Conservation (phyloP, 2,888 invertebrate genomes). For the Coecobrya sp. region DNA sequence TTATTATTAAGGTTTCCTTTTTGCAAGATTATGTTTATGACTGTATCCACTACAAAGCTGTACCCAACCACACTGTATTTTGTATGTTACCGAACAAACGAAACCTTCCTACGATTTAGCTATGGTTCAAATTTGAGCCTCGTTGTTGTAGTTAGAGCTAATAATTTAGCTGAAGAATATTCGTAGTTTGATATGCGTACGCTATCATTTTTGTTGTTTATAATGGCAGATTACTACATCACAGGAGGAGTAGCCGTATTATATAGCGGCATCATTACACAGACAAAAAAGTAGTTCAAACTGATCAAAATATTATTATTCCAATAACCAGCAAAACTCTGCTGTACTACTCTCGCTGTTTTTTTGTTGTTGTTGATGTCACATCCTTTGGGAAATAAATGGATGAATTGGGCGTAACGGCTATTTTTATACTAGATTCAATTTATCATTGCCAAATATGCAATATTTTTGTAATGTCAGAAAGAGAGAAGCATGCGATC, state of each 20-base stretch:
- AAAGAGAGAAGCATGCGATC: background rate
- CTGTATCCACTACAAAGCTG: conserved; percentile 2
- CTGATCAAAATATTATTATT: conserved; percentile 73
- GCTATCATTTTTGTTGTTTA: conserved; percentile 7
- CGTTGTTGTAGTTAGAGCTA: background rate
- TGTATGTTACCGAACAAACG: conserved; percentile 26
- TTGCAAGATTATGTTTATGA: conserved; percentile 51
- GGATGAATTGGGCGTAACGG: conserved; percentile 74
- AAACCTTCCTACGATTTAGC: background rate
- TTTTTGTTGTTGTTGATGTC: conserved; percentile 64
- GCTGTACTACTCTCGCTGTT: background rate
- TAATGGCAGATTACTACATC: conserved; percentile 25
- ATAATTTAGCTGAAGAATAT: background rate
- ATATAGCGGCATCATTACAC: conserved; percentile 24
- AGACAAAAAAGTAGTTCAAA: conserved; percentile 73
- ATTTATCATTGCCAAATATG: conserved; percentile 69
- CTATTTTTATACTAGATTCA: conserved; percentile 69
- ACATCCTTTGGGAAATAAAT: conserved; percentile 76
- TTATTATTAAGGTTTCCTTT: conserved; percentile 70
- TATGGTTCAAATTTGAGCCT: no score
- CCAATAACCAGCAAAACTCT: background rate
- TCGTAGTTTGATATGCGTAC: background rate
- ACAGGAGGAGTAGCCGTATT: background rate
- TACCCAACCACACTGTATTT: background rate
- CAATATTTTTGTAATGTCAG: conserved; percentile 12